A percentile compares a stretch with the other conserved stretches of the same genome.
Evolutionary conservation across 2,113 vertebrate genomes (phyloP).

Genomic region (Buteo buteo): DNA sequence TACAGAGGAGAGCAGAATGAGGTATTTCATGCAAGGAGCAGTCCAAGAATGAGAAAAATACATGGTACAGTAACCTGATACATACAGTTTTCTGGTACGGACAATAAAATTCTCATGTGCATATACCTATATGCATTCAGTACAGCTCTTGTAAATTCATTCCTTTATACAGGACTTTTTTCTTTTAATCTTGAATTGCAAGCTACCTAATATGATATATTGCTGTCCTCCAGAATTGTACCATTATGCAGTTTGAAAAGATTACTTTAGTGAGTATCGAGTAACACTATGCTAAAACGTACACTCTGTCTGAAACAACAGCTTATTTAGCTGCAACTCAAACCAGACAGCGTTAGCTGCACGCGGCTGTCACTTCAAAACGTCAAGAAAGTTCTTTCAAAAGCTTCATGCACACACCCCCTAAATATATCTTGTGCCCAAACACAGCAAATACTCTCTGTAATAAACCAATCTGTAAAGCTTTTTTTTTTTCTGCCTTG

Average conservation of each 20-base stretch:
- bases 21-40: not conserved
- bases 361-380: not conserved
- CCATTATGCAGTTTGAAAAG: not conserved
- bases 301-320: not conserved
- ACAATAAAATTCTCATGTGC: not conserved
- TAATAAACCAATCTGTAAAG: not conserved
- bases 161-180: not conserved
- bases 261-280: not conserved
- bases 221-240: not conserved
- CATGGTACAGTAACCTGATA: not conserved
- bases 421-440: not conserved
- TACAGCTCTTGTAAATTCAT: not conserved
- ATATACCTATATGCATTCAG: not conserved
- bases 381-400: not conserved
- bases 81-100: not conserved
- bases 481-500: not conserved
- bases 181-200: not conserved
- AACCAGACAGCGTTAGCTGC: not conserved
- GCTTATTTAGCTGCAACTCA: not conserved
- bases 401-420: not conserved
- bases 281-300: not conserved
- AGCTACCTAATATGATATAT: fast-evolving
- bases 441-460: not conserved
- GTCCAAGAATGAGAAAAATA: not conserved
- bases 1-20: not conserved